phyloP scores from a whole-genome alignment of 2,888 invertebrate species.

The Euclidia mi region DNA sequence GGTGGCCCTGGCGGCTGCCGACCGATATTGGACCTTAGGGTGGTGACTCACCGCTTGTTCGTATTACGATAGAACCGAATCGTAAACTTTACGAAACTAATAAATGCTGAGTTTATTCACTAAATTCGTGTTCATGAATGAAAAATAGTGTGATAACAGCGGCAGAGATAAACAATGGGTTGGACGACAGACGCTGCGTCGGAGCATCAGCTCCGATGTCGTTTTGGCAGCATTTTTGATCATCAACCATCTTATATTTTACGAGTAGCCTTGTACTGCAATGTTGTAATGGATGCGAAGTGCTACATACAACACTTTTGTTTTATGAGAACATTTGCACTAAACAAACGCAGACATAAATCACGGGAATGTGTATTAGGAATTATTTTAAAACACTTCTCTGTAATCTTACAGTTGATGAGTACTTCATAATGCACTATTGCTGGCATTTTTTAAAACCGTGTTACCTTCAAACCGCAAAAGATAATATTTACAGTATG shows the following conservation, averaged over 20 bases:
- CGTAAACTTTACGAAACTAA: conserved; percentile 53
- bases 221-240: conserved; percentile 71
- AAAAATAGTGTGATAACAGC: conserved; percentile 62
- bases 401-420: no score
- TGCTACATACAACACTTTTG: conserved; percentile 21
- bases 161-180: conserved; percentile 55
- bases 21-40: conserved; percentile 70
- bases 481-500: conserved; percentile 38
- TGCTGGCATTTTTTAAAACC: no score
- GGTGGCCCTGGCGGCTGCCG: conserved; percentile 76
- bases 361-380: conserved; percentile 7
- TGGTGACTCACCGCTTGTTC: conserved; percentile 56
- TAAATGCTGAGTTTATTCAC: conserved; percentile 58
- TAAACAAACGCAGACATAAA: conserved; percentile 14
- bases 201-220: conserved; percentile 64
- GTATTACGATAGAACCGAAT: conserved; percentile 37
- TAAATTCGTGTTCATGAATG: conserved; percentile 68
- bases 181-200: conserved; percentile 52
- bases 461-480: no score
- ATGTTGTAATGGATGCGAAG: conserved; percentile 19
- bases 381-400: conserved; percentile 11
- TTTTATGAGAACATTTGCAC: conserved; percentile 31
- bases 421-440: no score
- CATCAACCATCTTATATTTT: conserved; percentile 53
- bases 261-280: conserved; percentile 47